Percentiles rank a stretch among this genome's conserved stretches.
Evolutionary conservation across 1,140 invertebrate genomes (phyloP).

Genomic region (Euura lappo): DNA sequence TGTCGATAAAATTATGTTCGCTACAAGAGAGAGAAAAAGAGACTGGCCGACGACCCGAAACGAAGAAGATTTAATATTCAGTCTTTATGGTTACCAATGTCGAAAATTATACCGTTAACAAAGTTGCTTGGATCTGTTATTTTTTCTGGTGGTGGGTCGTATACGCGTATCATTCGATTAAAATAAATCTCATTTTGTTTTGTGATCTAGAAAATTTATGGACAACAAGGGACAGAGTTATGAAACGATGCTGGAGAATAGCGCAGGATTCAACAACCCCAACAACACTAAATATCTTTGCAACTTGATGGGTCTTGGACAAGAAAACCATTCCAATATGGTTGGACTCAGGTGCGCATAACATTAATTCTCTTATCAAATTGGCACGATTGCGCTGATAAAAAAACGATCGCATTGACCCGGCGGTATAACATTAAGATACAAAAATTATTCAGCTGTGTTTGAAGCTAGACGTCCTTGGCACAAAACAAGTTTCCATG

Average conservation of each 20-base stretch:
- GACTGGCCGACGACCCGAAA: not conserved
- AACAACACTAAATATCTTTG: slow-evolving; percentile 84
- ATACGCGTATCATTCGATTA: slow-evolving; percentile 15
- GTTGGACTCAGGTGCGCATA: slow-evolving; percentile 71
- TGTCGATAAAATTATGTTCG: not conserved
- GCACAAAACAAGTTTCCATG: no score
- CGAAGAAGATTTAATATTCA: slow-evolving; percentile 21
- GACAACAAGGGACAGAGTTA: slow-evolving; percentile 81
- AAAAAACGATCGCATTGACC: no score
- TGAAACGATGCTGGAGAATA: slow-evolving; percentile 84
- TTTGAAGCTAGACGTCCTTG: no score
- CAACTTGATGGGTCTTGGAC: slow-evolving; percentile 73
- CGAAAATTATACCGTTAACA: slow-evolving; percentile 48
- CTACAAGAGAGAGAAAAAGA: not conserved
- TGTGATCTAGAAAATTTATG: slow-evolving; percentile 74
- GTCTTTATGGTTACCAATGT: slow-evolving; percentile 40
- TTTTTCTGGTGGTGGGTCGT: slow-evolving; percentile 29
- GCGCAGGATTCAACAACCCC: slow-evolving; percentile 88
- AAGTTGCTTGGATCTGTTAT: slow-evolving; percentile 43
- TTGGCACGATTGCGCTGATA: not conserved
- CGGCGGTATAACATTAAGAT: no score
- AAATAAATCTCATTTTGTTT: slow-evolving; percentile 37
- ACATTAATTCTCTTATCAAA: slow-evolving; percentile 18
- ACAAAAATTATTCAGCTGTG: no score
- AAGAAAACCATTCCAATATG: slow-evolving; percentile 77